These are phyloP conservation scores for Drosophila ustulata DNA, from an alignment of 2,888 invertebrate genomes.

Conservation along the genomic window DNA sequence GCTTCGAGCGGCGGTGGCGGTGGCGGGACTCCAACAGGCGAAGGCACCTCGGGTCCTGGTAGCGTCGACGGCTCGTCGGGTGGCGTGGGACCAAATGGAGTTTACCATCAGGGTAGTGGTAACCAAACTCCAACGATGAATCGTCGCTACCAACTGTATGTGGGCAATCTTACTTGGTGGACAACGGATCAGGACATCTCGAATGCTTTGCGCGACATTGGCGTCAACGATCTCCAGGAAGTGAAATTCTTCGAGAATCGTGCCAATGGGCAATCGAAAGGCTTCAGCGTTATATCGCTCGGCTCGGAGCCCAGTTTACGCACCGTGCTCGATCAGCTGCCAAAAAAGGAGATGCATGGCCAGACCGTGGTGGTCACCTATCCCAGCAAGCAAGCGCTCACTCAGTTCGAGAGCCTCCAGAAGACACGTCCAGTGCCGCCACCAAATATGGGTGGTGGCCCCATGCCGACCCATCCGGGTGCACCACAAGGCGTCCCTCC, in stretches of 20 bases:
- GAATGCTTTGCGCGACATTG: slow-evolving; percentile 94
- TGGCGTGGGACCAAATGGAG: slow-evolving; percentile 89
- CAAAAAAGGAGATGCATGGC: slow-evolving; percentile 98
- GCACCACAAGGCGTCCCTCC: slow-evolving; percentile 85
- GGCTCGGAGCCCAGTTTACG: slow-evolving; percentile 96
- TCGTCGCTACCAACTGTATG: slow-evolving; percentile 95
- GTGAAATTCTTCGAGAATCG: slow-evolving; percentile 99
- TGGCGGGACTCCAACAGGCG: slow-evolving; percentile 85
- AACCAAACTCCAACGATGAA: slow-evolving; percentile 90
- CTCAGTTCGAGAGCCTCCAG: slow-evolving; percentile 96
- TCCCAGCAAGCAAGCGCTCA: slow-evolving; percentile 95
- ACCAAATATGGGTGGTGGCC: slow-evolving; percentile 83
- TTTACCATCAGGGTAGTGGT: slow-evolving; percentile 90
- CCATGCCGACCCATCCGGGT: slow-evolving; percentile 85
- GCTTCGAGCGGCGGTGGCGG: slow-evolving; percentile 91
- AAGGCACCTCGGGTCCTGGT: slow-evolving; percentile 87
- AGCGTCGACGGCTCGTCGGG: slow-evolving; percentile 86
- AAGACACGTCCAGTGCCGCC: slow-evolving; percentile 95
- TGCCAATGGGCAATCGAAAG: slow-evolving; percentile 99
- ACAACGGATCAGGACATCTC: slow-evolving; percentile 98
- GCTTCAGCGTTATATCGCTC: slow-evolving; percentile 97
- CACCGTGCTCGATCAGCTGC: slow-evolving; percentile 95
- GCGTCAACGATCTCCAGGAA: slow-evolving; percentile 97
- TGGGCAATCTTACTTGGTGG: slow-evolving; percentile 99
- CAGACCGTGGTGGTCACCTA: slow-evolving; percentile 97